Percentiles rank a stretch among this genome's conserved stretches.
These are phyloP conservation scores for Myotis davidii DNA, from an alignment of 2,113 vertebrate genomes.

Conservation along the genomic window DNA sequence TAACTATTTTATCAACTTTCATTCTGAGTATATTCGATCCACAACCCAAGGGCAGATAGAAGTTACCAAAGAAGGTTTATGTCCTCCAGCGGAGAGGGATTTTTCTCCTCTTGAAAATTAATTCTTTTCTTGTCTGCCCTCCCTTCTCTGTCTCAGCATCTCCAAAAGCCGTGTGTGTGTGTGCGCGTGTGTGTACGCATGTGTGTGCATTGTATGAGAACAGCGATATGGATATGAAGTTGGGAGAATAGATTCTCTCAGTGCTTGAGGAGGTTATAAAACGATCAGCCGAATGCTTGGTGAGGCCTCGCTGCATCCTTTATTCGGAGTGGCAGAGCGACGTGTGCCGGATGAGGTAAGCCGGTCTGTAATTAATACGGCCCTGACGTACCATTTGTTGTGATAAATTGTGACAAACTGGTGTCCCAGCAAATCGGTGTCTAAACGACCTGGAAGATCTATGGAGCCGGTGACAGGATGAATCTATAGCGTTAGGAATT, in stretches of 20 bases:
- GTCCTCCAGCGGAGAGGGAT: neutral
- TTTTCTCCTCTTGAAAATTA: neutral
- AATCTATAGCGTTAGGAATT: slow-evolving; percentile 2
- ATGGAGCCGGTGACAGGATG: neutral
- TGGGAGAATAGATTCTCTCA: neutral
- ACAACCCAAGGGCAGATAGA: neutral
- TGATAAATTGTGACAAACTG: slow-evolving; percentile 49
- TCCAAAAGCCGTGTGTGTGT: neutral
- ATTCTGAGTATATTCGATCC: slow-evolving; percentile 62
- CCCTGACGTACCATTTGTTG: slow-evolving; percentile 28
- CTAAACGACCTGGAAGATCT: slow-evolving; percentile 31
- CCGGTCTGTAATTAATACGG: slow-evolving; percentile 14
- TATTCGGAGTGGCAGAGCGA: neutral
- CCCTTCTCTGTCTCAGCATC: neutral
- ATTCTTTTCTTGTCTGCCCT: neutral
- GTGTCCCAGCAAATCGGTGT: slow-evolving; percentile 20
- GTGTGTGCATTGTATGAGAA: neutral
- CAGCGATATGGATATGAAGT: neutral
- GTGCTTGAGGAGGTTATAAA: neutral
- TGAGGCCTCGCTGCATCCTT: neutral
- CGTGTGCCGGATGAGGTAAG: slow-evolving; percentile 9
- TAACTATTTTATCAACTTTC: slow-evolving; percentile 59
- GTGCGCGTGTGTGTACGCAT: accelerated
- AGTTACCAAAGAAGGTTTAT: neutral
- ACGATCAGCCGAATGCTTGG: neutral